Base-by-base conservation (phyloP, 2,797 vertebrate species). In the Tadarida brasiliensis region DNA sequence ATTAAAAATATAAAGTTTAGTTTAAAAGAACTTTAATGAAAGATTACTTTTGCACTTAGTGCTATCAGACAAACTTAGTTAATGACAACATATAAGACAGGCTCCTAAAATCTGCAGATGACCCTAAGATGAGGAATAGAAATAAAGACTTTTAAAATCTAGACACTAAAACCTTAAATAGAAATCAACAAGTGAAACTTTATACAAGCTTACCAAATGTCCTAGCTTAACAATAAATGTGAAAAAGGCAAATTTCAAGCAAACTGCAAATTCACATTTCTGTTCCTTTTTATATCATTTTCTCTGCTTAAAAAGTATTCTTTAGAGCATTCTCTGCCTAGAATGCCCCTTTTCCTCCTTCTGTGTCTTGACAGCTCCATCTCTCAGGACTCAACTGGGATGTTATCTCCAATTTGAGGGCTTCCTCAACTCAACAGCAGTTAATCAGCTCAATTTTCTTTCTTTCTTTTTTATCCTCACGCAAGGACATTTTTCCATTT, bases 241-340 rank as follows among this genome's bases (percentile, higher is more conserved):
- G 17, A 91, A 89, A 93, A 94, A 63, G n/a, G 35, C 14, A 65
- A 90, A 70, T 87, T 95, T 87, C 74, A 90, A 82, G 24, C 49
- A 17, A 87, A 76, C 30, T 57, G 51, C 24, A 83, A 87, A 86
- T 24, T 87, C 89, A 92, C 24, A 70, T 47, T 78, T 94, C 51
- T 54, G 19, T 93, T 33, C 3, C 26, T 88, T 94, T 93, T 84
- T 67, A 78, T 61, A 76, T n/a, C 56, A 11, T 56, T 73, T 71
- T 39, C 57, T 68, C 57, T 67, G 16, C 63, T 90, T 49, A 85
- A 44, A 87, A 94, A 39, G 28, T 28, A 78, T 70, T 84, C 33
- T 61, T 92, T 19, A 76, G 15, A 33, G 20, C 22, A 77, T 54
- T 65, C 61, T 63, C 63, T 87, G 16, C 4, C 47, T 71, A 59